These are phyloP conservation scores for Neomorphus geoffroyi DNA, from an alignment of 2,797 vertebrate species.

Conservation along the genomic window DNA sequence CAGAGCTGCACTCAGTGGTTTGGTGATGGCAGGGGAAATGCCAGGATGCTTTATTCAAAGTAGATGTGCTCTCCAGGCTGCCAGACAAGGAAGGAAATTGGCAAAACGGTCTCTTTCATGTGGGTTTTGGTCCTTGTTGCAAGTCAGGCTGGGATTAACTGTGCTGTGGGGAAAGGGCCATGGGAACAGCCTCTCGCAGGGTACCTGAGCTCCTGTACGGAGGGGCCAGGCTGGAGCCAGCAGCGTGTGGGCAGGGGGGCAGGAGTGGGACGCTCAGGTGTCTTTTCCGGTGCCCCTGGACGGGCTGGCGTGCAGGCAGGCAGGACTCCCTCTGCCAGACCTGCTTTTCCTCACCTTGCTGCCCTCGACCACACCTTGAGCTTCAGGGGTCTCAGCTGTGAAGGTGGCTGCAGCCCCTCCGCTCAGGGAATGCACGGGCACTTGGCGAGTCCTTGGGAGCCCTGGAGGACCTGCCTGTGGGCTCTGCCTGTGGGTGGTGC, in stretches of 20 bases:
- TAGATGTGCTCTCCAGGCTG: background rate
- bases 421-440: accelerated
- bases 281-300: background rate
- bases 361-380: accelerated
- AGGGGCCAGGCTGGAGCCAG: background rate
- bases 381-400: accelerated
- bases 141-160: background rate
- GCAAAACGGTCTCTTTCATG: slow-evolving; percentile 18
- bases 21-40: background rate
- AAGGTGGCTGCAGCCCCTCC: background rate
- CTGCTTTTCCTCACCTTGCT: background rate
- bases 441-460: too few species aligned
- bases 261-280: accelerated
- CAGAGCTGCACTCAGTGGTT: background rate
- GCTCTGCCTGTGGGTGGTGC: accelerated
- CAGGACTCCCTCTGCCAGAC: background rate
- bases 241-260: background rate
- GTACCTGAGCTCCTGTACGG: background rate
- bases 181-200: background rate
- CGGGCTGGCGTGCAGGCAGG: background rate
- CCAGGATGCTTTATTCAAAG: slow-evolving; percentile 3
- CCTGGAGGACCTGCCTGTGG: background rate
- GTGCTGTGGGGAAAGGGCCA: slow-evolving; percentile 8
- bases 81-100: background rate
- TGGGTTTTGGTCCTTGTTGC: background rate